These are phyloP conservation scores for Acheta domesticus DNA, from an alignment of 2,888 invertebrate genomes.

Conservation along the genomic window DNA sequence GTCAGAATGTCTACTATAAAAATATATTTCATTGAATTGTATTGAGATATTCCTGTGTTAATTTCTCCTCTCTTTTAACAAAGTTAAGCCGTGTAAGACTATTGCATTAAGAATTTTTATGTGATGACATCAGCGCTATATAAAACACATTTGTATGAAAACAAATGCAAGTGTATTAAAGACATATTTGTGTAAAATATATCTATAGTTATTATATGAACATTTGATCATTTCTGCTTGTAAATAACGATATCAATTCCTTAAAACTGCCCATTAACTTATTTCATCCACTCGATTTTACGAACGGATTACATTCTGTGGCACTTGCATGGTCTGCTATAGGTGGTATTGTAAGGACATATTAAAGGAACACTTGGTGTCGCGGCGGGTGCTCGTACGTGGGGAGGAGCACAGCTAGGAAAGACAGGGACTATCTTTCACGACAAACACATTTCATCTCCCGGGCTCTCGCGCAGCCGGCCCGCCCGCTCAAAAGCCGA, in stretches of 20 bases:
- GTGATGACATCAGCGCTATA: not conserved
- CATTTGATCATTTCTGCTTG: not conserved
- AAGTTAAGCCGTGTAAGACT: too few relatives aligned
- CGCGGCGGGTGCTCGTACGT: not conserved
- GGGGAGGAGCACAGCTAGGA: slow-evolving; percentile 5
- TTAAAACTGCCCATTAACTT: not conserved
- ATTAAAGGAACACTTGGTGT: not conserved
- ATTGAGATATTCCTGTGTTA: not conserved
- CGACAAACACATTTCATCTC: too few relatives aligned
- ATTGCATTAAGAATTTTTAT: not conserved
- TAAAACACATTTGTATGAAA: slow-evolving; percentile 18
- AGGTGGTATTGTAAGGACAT: not conserved
- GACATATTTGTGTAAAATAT: not conserved
- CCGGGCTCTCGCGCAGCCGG: not conserved
- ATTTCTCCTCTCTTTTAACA: not conserved
- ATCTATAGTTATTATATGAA: not conserved
- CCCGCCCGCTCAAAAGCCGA: slow-evolving; percentile 36
- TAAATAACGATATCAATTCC: slow-evolving; percentile 1
- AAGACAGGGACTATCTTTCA: not conserved
- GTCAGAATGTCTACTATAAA: not conserved
- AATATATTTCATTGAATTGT: not conserved
- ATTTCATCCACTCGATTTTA: not conserved
- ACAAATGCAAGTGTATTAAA: not conserved
- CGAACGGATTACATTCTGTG: not conserved
- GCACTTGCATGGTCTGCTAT: slow-evolving; percentile 5